These are phyloP conservation scores for Catharus minimus DNA, from an alignment of 2,113 vertebrate species.

Conservation along the genomic window DNA sequence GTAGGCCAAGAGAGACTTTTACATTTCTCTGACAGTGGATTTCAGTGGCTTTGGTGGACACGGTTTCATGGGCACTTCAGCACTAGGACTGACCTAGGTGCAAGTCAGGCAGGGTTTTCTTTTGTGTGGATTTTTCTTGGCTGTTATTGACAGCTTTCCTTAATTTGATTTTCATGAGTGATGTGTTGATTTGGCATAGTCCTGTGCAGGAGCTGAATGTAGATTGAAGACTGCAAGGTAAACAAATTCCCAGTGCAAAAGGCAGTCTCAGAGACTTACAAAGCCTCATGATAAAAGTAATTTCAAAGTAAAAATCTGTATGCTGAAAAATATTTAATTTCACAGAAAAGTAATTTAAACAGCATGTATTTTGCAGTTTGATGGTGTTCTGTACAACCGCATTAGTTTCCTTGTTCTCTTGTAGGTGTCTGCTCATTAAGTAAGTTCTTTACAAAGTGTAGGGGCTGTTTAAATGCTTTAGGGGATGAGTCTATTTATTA, in stretches of 20 bases:
- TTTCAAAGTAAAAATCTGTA: background rate
- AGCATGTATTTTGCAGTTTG: background rate
- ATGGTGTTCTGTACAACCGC: background rate
- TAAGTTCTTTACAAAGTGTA: background rate
- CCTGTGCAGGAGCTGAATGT: background rate
- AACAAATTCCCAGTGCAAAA: background rate
- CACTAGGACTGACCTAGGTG: background rate
- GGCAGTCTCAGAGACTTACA: background rate
- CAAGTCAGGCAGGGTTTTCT: background rate
- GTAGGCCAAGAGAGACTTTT: background rate
- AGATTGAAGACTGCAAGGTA: background rate
- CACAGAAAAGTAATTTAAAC: background rate
- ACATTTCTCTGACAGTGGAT: background rate
- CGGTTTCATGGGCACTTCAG: background rate
- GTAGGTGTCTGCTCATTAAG: background rate
- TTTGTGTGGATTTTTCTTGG: background rate
- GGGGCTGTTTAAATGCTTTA: slow-evolving; percentile 29
- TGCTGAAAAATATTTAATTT: background rate
- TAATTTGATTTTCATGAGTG: background rate
- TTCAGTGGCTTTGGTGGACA: background rate
- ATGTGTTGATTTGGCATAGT: background rate
- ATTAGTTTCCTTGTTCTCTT: background rate
- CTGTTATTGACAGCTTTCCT: background rate
- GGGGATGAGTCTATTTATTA: slow-evolving; percentile 23
- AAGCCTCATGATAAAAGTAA: background rate